Percentiles rank a stretch among this genome's conserved stretches.
phyloP scores from a whole-genome alignment of 2,113 vertebrate species.

The Cololabis saira region DNA sequence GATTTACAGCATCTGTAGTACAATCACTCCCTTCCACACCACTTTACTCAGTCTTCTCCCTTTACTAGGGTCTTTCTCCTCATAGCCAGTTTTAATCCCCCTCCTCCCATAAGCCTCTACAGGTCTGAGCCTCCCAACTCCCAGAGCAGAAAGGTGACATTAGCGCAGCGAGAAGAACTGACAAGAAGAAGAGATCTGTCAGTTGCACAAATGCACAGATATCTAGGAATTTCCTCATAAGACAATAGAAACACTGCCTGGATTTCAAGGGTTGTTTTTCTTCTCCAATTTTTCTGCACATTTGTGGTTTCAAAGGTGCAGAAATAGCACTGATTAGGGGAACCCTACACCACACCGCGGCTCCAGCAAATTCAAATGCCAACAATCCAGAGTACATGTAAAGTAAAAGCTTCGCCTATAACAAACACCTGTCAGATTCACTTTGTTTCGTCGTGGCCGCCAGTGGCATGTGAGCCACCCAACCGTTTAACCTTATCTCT shows the following conservation, averaged over 20 bases:
- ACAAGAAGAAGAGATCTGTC: constrained; percentile 34
- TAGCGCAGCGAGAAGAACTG: constrained; percentile 31
- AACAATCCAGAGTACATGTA: neutral
- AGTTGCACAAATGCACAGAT: constrained; percentile 50
- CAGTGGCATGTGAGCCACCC: constrained; percentile 7
- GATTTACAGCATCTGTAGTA: constrained; percentile 46
- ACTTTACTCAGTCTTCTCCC: constrained; percentile 39
- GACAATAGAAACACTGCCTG: constrained; percentile 48
- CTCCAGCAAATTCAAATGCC: constrained; percentile 5
- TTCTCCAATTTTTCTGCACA: too few species aligned
- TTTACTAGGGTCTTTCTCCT: constrained; percentile 42
- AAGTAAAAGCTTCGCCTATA: constrained; percentile 1
- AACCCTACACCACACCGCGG: too few species aligned
- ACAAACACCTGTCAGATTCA: neutral
- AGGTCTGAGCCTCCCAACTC: constrained; percentile 23
- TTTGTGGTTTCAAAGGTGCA: too few species aligned
- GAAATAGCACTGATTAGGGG: too few species aligned
- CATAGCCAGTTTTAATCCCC: constrained; percentile 51
- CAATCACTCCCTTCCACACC: constrained; percentile 50
- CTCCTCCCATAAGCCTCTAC: constrained; percentile 49
- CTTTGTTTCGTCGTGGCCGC: constrained; percentile 36
- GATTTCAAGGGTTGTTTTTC: neutral
- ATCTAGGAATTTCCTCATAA: constrained; percentile 50
- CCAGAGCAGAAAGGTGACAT: constrained; percentile 35
- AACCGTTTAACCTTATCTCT: constrained; percentile 40